Evolutionary conservation across 2,888 invertebrate species (phyloP).

Genomic region (Amiota minor): DNA sequence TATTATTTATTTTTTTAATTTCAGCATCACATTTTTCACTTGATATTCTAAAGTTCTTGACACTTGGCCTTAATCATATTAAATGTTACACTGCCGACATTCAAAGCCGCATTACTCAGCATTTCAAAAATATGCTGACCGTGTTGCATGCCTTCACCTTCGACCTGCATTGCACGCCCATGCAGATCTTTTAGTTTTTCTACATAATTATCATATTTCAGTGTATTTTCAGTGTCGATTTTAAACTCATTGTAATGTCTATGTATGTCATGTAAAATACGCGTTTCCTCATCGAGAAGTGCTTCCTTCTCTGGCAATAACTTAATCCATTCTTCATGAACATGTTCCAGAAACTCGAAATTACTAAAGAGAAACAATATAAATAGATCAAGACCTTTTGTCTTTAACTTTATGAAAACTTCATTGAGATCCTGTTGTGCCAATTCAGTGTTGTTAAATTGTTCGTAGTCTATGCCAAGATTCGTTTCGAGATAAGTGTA

Average conservation of each 20-base stretch:
- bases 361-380: slow-evolving; percentile 66
- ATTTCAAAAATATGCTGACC: slow-evolving; percentile 61
- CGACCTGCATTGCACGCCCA: slow-evolving; percentile 43
- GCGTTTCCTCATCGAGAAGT: slow-evolving; percentile 46
- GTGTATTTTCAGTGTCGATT: slow-evolving; percentile 59
- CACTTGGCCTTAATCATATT: slow-evolving; percentile 66
- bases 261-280: slow-evolving; percentile 55
- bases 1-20: slow-evolving; percentile 25
- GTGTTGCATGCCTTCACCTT: slow-evolving; percentile 29
- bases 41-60: slow-evolving; percentile 42
- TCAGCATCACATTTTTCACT: slow-evolving; percentile 15
- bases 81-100: slow-evolving; percentile 66
- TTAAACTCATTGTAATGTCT: slow-evolving; percentile 60
- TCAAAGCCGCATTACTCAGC: slow-evolving; percentile 63
- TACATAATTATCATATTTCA: slow-evolving; percentile 61
- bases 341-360: slow-evolving; percentile 64
- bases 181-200: slow-evolving; percentile 51
- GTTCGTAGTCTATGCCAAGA: slow-evolving; percentile 52
- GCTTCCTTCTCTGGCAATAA: slow-evolving; percentile 50
- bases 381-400: slow-evolving; percentile 64
- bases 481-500: slow-evolving; percentile 60
- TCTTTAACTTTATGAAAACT: slow-evolving; percentile 55
- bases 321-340: slow-evolving; percentile 59
- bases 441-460: slow-evolving; percentile 38
- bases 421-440: slow-evolving; percentile 54